Evolutionary conservation across 1,140 invertebrate genomes (phyloP), one percentile per base, ranked within the genome.

Genomic region (Ceratina japonica): DNA sequence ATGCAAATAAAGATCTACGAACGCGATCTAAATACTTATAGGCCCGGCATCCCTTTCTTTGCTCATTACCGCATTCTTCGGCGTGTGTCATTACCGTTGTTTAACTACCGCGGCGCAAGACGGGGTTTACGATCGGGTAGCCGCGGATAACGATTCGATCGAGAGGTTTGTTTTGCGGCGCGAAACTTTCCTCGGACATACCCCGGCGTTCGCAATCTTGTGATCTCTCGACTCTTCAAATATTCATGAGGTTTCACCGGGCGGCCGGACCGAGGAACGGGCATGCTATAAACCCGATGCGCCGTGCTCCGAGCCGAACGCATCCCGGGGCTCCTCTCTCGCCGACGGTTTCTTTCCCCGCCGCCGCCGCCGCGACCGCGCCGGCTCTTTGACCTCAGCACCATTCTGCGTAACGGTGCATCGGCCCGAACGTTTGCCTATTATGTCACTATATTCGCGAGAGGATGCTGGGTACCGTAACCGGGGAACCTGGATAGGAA

Each of bases 341-440:
- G 37, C 37, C 65, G 51, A 15, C 58, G 75, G 62, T 72, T 80
- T 70, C 71, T 71, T 69, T 64, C 59, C 75, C 79, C 44, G 59
- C 52, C 65, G 58, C 63, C 56, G 61, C 66, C 68, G 80, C 80
- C 86, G 83, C 65, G 58, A 63, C 56, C 65, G 72, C 68, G 80
- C 80, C 86, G 83, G 83, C 86, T 79, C 86, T 87, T 87, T 87
- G 86, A 87, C 86, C 86, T 87, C 82, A 85, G 85, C 82, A 87
- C 75, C 83, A 87, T 84, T 87, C 86, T 87, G 86, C 86, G 75
- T 87, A 87, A 87, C 87, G 87, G 87, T 87, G 86, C 86, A 87
- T 87, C 79, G 84, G 81, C 84, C 86, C 87, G 84, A 77, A 87
- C 87, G 86, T 84, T 87, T 86, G 87, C 87, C 87, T 87, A 87